Base-by-base conservation (phyloP, 1,140 invertebrate species). In the Antheraea mylitta region DNA sequence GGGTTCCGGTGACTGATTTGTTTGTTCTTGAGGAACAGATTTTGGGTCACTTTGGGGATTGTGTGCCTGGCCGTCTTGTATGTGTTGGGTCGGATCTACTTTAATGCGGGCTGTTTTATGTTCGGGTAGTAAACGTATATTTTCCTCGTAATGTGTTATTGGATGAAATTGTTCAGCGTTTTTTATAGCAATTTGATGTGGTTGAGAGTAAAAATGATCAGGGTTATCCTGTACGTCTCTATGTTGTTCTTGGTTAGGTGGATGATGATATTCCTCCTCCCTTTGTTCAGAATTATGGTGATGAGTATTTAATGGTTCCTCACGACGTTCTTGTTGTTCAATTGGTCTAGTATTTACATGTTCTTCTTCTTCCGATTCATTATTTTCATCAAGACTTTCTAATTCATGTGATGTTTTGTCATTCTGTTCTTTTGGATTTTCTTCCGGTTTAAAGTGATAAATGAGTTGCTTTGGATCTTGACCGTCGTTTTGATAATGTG, bases 131-230 rank as follows among this genome's bases (percentile, higher is more conserved):
- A 82, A 67, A 19, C 69, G 78, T 60, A 87, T 83, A 65, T 89
- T 72, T 73, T 85, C 81, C 70, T 89, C 81, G 72, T 87, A 83
- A 75, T 85, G 82, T 19, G 72, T 73, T 63, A 82, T 72, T 19
- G 76, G 71, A 64, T 83, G 76, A 38, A 77, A 61, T 18, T 48
- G 53, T 64, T 70, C 58, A 18, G 37, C 61, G 22, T 37, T 63
- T 63, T 70, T 19, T n/a, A 18, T 19, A 38, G 36, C 30, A 16
- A 37, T 18, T 59, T 63, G 72, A 37, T 5, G 36, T 16, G 64
- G 53, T 58, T 58, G 53, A 11, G 48, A 22, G 36, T 66, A 61
- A 30, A 30, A 37, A 16, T 36, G 22, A 19, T 69, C 60, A 13
- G 45, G 62, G 36, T 71, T 60, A 65, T 71, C 48, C 9, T 66